Evolutionary conservation across 1,140 invertebrate species (phyloP).

Genomic region (Tetraneura akinire): DNA sequence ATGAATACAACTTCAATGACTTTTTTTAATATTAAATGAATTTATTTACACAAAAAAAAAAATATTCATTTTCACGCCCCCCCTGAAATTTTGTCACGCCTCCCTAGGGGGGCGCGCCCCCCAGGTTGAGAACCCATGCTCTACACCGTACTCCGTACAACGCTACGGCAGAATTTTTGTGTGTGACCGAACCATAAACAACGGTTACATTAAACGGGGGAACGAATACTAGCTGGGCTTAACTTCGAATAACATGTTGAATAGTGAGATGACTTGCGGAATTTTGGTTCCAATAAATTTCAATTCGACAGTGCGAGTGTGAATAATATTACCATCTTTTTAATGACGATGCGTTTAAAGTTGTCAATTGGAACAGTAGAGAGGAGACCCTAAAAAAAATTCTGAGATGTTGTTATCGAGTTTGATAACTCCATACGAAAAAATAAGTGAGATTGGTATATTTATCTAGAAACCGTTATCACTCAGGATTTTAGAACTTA

Average conservation of each 20-base stretch:
- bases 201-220: background rate
- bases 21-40: too few species aligned
- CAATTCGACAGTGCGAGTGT: background rate
- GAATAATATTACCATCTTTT: background rate
- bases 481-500: background rate
- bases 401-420: background rate
- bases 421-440: background rate
- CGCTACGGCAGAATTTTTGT: constrained; percentile 17
- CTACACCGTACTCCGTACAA: too few species aligned
- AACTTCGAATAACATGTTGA: background rate
- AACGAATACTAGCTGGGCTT: background rate
- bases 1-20: too few species aligned
- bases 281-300: background rate
- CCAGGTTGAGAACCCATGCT: too few species aligned
- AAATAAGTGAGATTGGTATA: background rate
- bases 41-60: too few species aligned
- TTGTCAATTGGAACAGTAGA: background rate
- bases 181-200: background rate
- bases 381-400: background rate
- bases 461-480: background rate
- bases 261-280: background rate
- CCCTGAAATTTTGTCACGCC: too few species aligned
- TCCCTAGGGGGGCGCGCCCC: too few species aligned
- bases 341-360: background rate
- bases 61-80: too few species aligned